These are phyloP conservation scores for Nemoura dubitans DNA, from an alignment of 2,888 invertebrate genomes.

Conservation along the genomic window DNA sequence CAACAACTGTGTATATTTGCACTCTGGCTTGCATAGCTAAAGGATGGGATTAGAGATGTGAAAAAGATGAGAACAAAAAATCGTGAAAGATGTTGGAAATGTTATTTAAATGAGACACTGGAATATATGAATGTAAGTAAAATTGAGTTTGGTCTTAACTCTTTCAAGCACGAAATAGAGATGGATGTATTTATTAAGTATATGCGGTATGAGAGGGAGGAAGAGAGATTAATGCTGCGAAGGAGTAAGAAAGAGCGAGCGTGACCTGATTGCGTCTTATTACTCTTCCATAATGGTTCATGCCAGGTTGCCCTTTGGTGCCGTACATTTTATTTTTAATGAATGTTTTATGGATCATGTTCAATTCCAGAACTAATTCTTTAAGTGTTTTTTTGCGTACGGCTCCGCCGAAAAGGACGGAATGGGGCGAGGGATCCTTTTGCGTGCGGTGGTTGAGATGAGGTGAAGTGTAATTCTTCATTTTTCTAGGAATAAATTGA, in stretches of 20 bases:
- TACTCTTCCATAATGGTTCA: background rate
- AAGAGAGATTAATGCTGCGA: background rate
- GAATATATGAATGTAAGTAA: constrained; percentile 42
- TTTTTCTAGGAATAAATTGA: too few species aligned
- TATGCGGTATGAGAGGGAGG: background rate
- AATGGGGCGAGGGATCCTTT: too few species aligned
- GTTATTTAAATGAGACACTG: constrained; percentile 48
- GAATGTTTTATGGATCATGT: background rate
- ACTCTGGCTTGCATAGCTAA: background rate
- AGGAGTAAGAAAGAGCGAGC: background rate
- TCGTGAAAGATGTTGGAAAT: constrained; percentile 37
- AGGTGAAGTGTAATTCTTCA: too few species aligned
- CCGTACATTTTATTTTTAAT: background rate
- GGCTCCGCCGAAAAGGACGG: too few species aligned
- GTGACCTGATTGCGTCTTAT: constrained; percentile 19
- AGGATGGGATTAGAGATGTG: background rate
- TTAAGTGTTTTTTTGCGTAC: background rate
- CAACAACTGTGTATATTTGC: background rate
- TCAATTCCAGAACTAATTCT: background rate
- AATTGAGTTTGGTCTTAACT: constrained; percentile 13
- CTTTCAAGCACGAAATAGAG: constrained; percentile 24
- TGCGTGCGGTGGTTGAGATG: too few species aligned
- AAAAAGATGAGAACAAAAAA: constrained; percentile 33
- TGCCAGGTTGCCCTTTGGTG: background rate
- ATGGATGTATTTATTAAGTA: background rate